Evolutionary conservation across 2,888 invertebrate species (phyloP).

Genomic region (Ischnus inquisitorius): DNA sequence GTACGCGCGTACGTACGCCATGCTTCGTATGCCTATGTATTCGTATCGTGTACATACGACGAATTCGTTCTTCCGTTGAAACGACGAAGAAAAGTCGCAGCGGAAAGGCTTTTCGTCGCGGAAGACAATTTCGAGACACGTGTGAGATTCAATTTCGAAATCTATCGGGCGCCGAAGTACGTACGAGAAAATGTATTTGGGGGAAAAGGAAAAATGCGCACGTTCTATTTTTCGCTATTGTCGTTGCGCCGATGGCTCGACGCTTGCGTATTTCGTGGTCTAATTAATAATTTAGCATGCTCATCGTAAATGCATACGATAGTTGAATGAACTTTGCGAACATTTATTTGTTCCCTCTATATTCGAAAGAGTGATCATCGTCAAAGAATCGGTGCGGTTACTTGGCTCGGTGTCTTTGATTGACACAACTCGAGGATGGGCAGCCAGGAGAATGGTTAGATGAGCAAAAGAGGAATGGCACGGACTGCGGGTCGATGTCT

Average conservation of each 20-base stretch:
- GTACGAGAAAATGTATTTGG: not conserved
- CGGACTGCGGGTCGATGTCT: slow-evolving; percentile 62
- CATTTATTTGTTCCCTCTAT: not conserved
- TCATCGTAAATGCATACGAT: no score
- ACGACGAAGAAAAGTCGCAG: slow-evolving; percentile 56
- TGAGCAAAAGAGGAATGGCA: slow-evolving; percentile 55
- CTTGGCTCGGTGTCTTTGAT: slow-evolving; percentile 24
- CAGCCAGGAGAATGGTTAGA: slow-evolving; percentile 25
- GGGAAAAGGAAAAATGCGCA: not conserved
- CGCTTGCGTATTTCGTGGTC: no score
- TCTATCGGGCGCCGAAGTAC: not conserved
- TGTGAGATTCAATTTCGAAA: slow-evolving; percentile 2
- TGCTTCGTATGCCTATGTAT: not conserved
- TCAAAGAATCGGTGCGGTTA: not conserved
- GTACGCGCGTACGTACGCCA: slow-evolving; percentile 4
- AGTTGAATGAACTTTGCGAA: no score
- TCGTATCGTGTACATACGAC: slow-evolving; percentile 21
- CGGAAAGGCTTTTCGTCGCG: not conserved
- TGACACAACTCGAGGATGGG: not conserved
- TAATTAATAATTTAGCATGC: no score
- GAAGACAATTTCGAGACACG: slow-evolving; percentile 21
- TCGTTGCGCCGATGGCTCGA: no score
- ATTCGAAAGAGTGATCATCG: slow-evolving; percentile 10
- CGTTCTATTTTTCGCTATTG: no score
- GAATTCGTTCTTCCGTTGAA: slow-evolving; percentile 59